Base-by-base conservation (phyloP, 2,888 invertebrate species). In the Synanthedon tipuliformis region DNA sequence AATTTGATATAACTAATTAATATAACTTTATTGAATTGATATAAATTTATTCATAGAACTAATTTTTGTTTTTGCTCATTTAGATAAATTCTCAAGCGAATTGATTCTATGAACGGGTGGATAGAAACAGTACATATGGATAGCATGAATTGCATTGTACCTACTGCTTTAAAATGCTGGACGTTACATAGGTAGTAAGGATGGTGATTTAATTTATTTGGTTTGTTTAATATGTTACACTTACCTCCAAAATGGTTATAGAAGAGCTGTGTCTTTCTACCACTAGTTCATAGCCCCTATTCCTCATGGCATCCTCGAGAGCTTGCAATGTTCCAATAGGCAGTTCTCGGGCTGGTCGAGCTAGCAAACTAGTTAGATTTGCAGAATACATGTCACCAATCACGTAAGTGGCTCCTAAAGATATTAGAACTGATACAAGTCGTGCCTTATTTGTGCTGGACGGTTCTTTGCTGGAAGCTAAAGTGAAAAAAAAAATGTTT, bases 361-460 rank as follows among this genome's bases (percentile, higher is more conserved):
- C 93, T 54, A 94, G 85, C 23, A 94, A 81, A 3, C 93, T 93
- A 10, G 93, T 94, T 57, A 94, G 74, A 73, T 93, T 93, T 0
- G 94, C 93, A 0, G 93, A 93, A 70, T 94, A 94, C 88, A 94
- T 92, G 71, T 93, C 93, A 0, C 92, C 92, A 51, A 94, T 90
- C 4, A 94, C 93, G 69, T 94, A 94, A 0, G 94, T 94, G 1
- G 92, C 92, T 34, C 92, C 91, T n/a, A 94, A 85, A 52, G 92
- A 92, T 50, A 93, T 88, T 3, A 93, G 76, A 34, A 92, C 90
- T 12, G 90, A 89, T n/a, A 93, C 89, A 50, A 93, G 88, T 51
- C 93, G 89, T 1, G 91, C 90, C 62, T 92, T 91, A 66, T 90
- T 89, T 1, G 90, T 91, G 52, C 89, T 88, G 34, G 90, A 90